Conservation (phyloP, 2,888 invertebrate species). For the Adelognathus sp. region DNA sequence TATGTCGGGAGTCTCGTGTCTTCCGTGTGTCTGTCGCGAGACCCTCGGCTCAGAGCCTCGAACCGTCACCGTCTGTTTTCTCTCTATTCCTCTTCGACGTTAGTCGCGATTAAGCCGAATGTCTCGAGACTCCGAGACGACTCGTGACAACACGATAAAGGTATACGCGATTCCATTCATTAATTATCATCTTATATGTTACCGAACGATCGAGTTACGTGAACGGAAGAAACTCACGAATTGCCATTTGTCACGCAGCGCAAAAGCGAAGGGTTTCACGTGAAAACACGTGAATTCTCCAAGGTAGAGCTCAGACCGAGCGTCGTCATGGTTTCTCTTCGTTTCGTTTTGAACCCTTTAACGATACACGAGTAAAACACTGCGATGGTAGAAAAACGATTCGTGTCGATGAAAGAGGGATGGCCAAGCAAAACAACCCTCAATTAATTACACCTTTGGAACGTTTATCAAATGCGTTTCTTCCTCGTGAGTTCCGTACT, state of each 20-base stretch:
- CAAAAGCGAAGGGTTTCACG: background rate
- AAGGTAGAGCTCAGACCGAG: background rate
- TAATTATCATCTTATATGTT: constrained; percentile 51
- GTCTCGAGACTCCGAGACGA: constrained; percentile 40
- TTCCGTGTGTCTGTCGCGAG: background rate
- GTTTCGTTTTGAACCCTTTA: background rate
- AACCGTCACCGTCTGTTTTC: background rate
- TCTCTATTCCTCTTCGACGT: background rate
- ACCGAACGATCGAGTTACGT: constrained; percentile 33
- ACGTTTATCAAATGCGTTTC: no score
- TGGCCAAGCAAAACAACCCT: no score
- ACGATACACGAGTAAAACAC: background rate
- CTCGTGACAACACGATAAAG: constrained; percentile 25
- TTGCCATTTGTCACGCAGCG: constrained; percentile 38
- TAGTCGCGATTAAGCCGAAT: background rate
- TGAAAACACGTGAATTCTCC: background rate
- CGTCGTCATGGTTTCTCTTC: background rate
- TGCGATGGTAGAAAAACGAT: background rate
- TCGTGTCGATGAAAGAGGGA: background rate
- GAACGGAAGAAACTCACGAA: constrained; percentile 4
- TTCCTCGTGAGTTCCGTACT: no score
- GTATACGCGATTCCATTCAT: constrained; percentile 20
- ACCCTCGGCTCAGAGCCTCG: background rate
- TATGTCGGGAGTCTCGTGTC: constrained; percentile 13
- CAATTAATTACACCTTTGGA: no score